phyloP scores from a whole-genome alignment of 2,113 vertebrate genomes.

The Catharus fuscescens region DNA sequence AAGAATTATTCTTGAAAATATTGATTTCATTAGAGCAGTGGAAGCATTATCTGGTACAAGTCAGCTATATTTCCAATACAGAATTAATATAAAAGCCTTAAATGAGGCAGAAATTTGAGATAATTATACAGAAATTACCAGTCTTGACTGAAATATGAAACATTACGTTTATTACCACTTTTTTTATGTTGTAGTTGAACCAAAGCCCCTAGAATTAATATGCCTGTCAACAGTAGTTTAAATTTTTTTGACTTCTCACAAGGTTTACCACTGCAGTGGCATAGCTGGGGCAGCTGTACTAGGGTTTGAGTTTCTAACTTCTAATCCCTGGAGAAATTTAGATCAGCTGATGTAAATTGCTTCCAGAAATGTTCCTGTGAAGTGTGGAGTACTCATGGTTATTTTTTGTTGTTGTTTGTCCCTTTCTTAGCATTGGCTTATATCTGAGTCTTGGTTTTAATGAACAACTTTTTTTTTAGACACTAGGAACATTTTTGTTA shows the following conservation, averaged over 20 bases:
- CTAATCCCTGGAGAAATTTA: background rate
- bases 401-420: background rate
- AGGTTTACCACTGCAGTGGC: background rate
- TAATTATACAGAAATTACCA: background rate
- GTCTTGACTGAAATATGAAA: background rate
- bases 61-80: background rate
- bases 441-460: background rate
- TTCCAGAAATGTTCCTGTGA: background rate
- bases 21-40: background rate
- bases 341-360: background rate
- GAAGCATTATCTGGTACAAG: background rate
- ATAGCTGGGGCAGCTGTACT: fast-evolving
- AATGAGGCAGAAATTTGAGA: background rate
- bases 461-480: background rate
- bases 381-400: background rate
- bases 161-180: background rate
- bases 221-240: background rate
- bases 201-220: background rate
- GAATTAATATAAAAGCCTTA: background rate
- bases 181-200: background rate
- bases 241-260: background rate
- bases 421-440: background rate
- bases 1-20: background rate
- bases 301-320: background rate
- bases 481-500: background rate